Conservation (phyloP, 2,888 invertebrate genomes). For the Alentia gelatinosa region DNA sequence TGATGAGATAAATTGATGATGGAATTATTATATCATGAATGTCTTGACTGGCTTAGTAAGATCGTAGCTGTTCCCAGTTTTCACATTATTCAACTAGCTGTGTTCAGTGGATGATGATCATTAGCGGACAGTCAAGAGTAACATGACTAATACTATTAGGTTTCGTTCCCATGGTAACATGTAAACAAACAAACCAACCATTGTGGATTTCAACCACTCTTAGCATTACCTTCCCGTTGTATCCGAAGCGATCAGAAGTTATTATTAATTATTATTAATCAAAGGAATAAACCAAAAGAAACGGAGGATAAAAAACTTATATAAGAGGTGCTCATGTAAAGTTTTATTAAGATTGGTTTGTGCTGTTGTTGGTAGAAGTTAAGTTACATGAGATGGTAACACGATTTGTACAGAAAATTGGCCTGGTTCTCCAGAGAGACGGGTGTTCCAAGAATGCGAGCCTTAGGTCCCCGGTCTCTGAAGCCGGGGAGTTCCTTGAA, state of each 20-base stretch:
- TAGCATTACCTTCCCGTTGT: neutral
- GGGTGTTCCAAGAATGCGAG: neutral
- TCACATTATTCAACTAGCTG: neutral
- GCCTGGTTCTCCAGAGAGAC: neutral
- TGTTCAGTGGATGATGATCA: neutral
- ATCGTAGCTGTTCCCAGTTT: neutral
- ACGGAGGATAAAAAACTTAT: neutral
- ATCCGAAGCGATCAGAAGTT: neutral
- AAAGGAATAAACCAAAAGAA: neutral
- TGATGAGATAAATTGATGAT: neutral
- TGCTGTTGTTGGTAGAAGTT: conserved; percentile 15
- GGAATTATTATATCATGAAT: neutral
- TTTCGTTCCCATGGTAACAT: neutral
- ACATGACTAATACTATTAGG: neutral
- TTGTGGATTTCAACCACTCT: neutral
- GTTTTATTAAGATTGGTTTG: conserved; percentile 21
- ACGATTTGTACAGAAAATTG: conserved; percentile 9
- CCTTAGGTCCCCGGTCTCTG: neutral
- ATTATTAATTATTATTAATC: neutral
- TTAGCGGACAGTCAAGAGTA: neutral
- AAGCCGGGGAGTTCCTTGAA: neutral
- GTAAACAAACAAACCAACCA: neutral
- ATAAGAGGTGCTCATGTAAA: conserved; percentile 22
- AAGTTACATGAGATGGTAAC: conserved; percentile 2
- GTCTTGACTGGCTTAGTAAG: conserved; percentile 8